Evolutionary conservation across 2,113 vertebrate species (phyloP), one percentile per base, ranked within the genome.

Genomic region (Lanius collurio): DNA sequence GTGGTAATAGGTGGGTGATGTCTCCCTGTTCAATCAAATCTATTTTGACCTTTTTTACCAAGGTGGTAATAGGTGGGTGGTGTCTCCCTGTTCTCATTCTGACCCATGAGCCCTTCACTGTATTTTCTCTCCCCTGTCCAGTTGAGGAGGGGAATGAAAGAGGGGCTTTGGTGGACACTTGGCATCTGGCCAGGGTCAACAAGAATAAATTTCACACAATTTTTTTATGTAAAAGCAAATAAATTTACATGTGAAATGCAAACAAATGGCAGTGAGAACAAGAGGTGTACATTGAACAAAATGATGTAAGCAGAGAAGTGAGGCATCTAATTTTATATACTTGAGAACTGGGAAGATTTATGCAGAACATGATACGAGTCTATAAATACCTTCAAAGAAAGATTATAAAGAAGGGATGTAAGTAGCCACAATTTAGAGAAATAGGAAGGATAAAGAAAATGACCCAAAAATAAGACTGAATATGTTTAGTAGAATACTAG

Each of bases 341-440:
- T 62, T 82, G 76, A 95, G 89, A 94, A 78, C 60, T 71, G 56
- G 64, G 67, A 97, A 95, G 42, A 96, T 79, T 94, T 94, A 94
- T 85, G 68, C 63, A 75, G 39, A 49, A 93, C 59, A 65, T 89
- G 65, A 91, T 87, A 95, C 23, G n/a, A 85, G 56, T 70, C 93
- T 97, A 95, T 91, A 97, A 96, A 97, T 97, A 89, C 31, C 68
- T 86, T 89, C 55, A 67, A 95, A 94, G 91, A 92, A 94, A 91
- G 44, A 82, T 67, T 87, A 89, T 83, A 93, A 94, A 91, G 69
- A 94, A 91, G 78, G 70, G 37, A 83, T 65, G 27, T 93, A 93
- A 80, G 88, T 93, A 97, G 87, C 94, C 81, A 94, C 63, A 95
- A 37, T 53, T 94, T 90, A 74, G 74, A 83, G 37, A 81, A 93